Conservation (phyloP, 2,888 invertebrate species). For the Ichneumoninae sp. region DNA sequence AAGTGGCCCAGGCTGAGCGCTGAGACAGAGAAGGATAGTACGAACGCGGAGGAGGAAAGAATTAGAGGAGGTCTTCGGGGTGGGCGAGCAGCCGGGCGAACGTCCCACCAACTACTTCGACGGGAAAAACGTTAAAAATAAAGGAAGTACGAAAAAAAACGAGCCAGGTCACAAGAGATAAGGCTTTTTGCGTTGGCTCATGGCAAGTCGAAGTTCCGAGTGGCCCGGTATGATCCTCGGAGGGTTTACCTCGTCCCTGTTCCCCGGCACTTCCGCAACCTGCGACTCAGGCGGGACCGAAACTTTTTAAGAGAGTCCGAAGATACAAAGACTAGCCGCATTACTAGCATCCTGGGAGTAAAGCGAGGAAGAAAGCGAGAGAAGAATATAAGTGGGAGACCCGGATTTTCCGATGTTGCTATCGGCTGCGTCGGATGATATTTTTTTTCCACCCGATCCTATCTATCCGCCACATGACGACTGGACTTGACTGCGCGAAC, state of each 20-base stretch:
- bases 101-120: conserved; percentile 67
- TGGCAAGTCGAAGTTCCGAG: conserved; percentile 73
- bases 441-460: not conserved
- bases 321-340: conserved; percentile 58
- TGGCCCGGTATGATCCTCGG: conserved; percentile 68
- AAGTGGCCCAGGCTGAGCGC: conserved; percentile 74
- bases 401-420: not conserved
- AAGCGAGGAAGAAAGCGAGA: not conserved
- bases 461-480: not conserved
- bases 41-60: conserved; percentile 47
- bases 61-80: conserved; percentile 22
- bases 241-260: conserved; percentile 54
- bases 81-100: conserved; percentile 57
- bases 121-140: conserved; percentile 68
- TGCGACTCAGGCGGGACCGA: conserved; percentile 56
- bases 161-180: conserved; percentile 76
- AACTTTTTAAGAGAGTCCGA: conserved; percentile 66
- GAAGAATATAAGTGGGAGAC: not conserved
- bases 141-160: conserved; percentile 69
- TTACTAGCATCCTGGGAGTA: conserved; percentile 33
- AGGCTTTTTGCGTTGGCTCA: conserved; percentile 72
- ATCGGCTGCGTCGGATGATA: conserved; percentile 9
- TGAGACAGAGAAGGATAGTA: conserved; percentile 61
- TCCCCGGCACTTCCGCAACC: conserved; percentile 32
- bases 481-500: not conserved